Conservation (phyloP, 1,140 invertebrate genomes). For the Caenorhabditis tropicalis region DNA sequence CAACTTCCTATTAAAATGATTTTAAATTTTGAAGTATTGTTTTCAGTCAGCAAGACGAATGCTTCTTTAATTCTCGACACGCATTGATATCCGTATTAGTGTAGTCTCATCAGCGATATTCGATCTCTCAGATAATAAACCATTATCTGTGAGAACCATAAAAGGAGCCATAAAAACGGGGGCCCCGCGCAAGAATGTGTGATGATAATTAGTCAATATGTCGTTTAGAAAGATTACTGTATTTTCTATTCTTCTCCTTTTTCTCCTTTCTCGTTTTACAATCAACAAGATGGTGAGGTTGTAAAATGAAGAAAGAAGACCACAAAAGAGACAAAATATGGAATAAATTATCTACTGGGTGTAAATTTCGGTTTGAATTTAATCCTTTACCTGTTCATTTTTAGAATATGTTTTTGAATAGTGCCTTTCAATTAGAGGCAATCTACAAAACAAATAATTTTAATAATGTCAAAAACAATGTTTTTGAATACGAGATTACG, state of each 20-base stretch:
- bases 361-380: background rate
- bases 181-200: background rate
- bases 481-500: too few relatives aligned
- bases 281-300: background rate
- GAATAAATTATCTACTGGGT: background rate
- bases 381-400: too few relatives aligned
- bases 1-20: too few relatives aligned
- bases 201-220: constrained; percentile 35
- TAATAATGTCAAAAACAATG: too few relatives aligned
- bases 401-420: too few relatives aligned
- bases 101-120: background rate
- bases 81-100: too few relatives aligned
- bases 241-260: background rate
- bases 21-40: too few relatives aligned
- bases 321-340: background rate
- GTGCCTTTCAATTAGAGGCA: too few relatives aligned
- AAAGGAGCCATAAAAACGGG: constrained; percentile 10
- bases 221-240: background rate
- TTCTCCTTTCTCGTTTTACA: background rate
- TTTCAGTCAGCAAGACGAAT: too few relatives aligned
- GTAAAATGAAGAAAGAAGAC: background rate
- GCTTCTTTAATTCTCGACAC: too few relatives aligned
- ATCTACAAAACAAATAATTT: too few relatives aligned
- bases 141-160: constrained; percentile 38
- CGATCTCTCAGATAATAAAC: constrained; percentile 12